Evolutionary conservation across 2,797 vertebrate genomes (phyloP).

Genomic region (Lepidocolaptes lacrymiger): DNA sequence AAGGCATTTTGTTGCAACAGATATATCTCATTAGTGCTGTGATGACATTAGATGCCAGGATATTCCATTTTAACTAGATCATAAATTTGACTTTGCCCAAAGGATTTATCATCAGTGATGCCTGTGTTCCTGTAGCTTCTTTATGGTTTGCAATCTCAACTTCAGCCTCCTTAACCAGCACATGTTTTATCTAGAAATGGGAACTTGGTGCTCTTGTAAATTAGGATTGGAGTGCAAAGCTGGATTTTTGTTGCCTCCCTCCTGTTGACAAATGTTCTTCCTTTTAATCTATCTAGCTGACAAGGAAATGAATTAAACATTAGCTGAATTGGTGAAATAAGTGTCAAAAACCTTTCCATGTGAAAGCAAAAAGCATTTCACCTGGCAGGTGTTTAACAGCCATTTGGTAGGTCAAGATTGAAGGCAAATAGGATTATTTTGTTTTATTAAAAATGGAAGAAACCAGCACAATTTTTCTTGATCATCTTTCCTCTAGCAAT

Average conservation of each 20-base stretch:
- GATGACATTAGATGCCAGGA: neutral
- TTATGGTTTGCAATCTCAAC: neutral
- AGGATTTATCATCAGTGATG: neutral
- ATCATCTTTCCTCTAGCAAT: neutral
- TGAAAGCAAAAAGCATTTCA: slow-evolving; percentile 16
- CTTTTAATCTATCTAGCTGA: slow-evolving; percentile 40
- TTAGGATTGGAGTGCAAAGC: neutral
- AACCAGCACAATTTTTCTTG: neutral
- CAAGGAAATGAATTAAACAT: slow-evolving; percentile 57
- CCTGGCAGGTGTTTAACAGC: slow-evolving; percentile 1
- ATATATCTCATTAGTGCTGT: slow-evolving; percentile 11
- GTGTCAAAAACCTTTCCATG: neutral
- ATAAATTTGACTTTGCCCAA: slow-evolving; percentile 41
- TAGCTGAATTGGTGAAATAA: slow-evolving; percentile 29
- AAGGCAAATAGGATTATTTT: slow-evolving; percentile 3
- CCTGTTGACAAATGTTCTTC: slow-evolving; percentile 35
- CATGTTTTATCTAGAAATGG: neutral
- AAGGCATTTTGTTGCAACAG: neutral
- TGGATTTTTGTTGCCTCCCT: slow-evolving; percentile 15
- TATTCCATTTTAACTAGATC: slow-evolving; percentile 14
- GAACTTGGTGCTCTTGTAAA: neutral
- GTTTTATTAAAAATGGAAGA: neutral
- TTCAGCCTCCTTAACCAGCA: neutral
- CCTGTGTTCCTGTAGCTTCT: neutral
- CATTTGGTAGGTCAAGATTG: neutral